A percentile compares a stretch with the other conserved stretches of the same genome.
phyloP scores from a whole-genome alignment of 2,113 vertebrate genomes.

The Campylomormyrus tamandua region DNA sequence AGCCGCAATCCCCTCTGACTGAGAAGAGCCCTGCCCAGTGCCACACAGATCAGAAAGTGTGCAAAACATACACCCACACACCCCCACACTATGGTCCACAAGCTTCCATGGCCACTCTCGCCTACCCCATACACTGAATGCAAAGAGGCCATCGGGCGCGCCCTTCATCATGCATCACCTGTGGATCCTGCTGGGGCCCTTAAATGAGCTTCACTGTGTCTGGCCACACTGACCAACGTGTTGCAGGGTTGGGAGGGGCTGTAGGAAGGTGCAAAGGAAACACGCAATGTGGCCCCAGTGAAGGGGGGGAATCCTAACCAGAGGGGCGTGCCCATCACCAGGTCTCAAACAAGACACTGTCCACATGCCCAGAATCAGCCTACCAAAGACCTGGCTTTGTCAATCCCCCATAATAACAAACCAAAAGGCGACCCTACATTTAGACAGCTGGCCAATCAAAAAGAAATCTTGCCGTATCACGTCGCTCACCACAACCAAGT shows the following conservation, averaged over 20 bases:
- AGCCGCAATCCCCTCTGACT: neutral
- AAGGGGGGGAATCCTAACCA: neutral
- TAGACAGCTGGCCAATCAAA: conserved; percentile 4
- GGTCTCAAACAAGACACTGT: too few relatives aligned
- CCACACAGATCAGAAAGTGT: neutral
- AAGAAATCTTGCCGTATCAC: neutral
- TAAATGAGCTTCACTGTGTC: neutral
- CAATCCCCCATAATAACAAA: neutral
- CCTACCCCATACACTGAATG: neutral
- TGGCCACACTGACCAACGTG: neutral
- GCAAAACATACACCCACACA: neutral
- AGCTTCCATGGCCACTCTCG: neutral
- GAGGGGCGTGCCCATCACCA: neutral
- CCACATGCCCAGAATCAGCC: neutral
- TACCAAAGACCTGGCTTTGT: neutral
- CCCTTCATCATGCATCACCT: neutral
- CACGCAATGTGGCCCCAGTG: neutral
- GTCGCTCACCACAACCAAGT: neutral
- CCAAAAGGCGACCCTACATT: neutral
- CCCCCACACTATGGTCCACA: neutral
- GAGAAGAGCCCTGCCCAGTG: neutral
- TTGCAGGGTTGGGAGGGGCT: neutral
- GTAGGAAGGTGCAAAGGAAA: neutral
- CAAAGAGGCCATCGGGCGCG: neutral
- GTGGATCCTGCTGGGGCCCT: neutral